Evolutionary conservation across 2,797 vertebrate species (phyloP), one percentile per base, ranked within the genome.

Genomic region (Holocentrus rufus): DNA sequence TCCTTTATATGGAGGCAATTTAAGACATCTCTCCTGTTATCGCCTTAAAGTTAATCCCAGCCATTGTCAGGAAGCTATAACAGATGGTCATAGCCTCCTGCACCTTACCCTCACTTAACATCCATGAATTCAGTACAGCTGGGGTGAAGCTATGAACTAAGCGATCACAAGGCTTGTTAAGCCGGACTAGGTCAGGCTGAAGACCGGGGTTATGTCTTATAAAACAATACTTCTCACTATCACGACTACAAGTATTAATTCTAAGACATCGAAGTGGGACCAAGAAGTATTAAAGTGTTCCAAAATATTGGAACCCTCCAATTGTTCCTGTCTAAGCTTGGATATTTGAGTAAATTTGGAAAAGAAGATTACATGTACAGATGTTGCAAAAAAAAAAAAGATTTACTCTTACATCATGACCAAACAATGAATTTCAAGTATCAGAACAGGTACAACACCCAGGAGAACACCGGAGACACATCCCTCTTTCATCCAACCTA

Each of bases 1-100:
- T 0, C 6, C 53, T n/a, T 74, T 78, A 65, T 80, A 74, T 56
- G 64, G 60, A 68, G 3, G 5, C 27, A 54, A 54, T 72, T 49
- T 25, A 69, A 66, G 57, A 60, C 42, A 64, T 17, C 46, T 50
- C 17, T 15, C 4, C 56, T 31, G 14, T 23, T 68, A 58, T 47
- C n/a, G 15, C 22, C 11, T 31, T n/a, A 1, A 25, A 57, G 9
- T 61, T 56, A 67, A 65, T 60, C 7, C 9, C 7, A 36, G n/a
- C 15, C 13, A 58, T 54, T 68, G 53, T 66, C 75, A 63, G 42
- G 10, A 44, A 54, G 25, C 58, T 31, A 1, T 1, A 27, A 44
- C 20, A 68, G 49, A 57, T 31, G 59, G 7, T 44, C 20, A 22
- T 10, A 47, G 44, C 54, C 13, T 6, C 1, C 20, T 22, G 34